A percentile compares a stretch with the other conserved stretches of the same genome.
These are phyloP conservation scores for Acipenser oxyrinchus DNA, from an alignment of 2,797 vertebrate genomes.

Conservation along the genomic window DNA sequence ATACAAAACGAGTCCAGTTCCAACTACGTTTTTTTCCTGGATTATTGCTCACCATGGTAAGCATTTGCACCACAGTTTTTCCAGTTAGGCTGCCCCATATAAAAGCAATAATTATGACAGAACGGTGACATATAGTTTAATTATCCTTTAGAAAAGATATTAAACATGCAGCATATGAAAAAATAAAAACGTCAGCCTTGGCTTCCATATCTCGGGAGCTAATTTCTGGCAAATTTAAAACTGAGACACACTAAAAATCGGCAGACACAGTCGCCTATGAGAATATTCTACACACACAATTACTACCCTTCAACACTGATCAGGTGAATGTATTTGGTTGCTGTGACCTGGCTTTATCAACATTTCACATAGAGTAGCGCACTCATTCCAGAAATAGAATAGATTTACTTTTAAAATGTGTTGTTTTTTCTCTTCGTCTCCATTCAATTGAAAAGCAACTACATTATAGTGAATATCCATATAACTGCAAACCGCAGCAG, in stretches of 20 bases:
- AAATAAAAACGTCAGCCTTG: not conserved
- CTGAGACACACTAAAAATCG: not conserved
- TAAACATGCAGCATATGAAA: slow-evolving; percentile 1
- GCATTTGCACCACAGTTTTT: not conserved
- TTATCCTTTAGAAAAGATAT: slow-evolving; percentile 9
- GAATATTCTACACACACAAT: slow-evolving; percentile 6
- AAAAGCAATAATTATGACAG: slow-evolving; percentile 12
- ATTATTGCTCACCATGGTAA: not conserved
- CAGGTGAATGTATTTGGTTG: not conserved
- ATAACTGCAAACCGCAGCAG: no score
- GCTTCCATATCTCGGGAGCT: slow-evolving; percentile 6
- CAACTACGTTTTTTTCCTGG: no score
- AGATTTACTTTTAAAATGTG: no score
- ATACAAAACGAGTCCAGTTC: no score
- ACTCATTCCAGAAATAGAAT: not conserved
- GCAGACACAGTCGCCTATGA: not conserved
- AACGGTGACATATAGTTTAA: slow-evolving; percentile 9
- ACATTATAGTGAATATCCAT: not conserved
- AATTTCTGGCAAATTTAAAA: not conserved
- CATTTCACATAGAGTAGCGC: not conserved
- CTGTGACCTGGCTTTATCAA: not conserved
- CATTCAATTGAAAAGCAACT: not conserved
- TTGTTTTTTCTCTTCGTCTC: not conserved
- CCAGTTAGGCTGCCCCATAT: slow-evolving; percentile 1
- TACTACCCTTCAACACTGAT: not conserved